Base-by-base conservation (phyloP, 2,888 invertebrate genomes). In the Hylaea fasciaria region DNA sequence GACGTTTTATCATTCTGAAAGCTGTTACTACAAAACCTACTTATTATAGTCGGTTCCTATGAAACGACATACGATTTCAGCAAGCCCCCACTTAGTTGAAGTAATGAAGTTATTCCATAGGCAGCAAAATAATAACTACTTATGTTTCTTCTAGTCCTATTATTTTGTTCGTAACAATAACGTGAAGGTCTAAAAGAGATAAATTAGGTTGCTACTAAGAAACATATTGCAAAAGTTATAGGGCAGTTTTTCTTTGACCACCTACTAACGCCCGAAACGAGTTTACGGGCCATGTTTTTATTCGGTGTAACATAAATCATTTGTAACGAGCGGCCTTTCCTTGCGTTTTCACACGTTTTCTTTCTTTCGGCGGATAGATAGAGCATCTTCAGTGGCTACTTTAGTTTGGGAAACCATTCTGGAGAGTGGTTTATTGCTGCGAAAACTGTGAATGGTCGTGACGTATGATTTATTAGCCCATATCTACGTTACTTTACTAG, bases 321-420 rank as follows among this genome's bases (percentile, higher is more conserved):
- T 68, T 80, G 79, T 86, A 86, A 89, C 87, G 87, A 89, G 81
- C 76, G 70, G 76, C 64, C 76, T 78, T 81, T 84, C 76, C 73
- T 71, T 74, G 78, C 74, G 77, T 83, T 86, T 88, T 87, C 84
- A 81, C 88, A 83, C 86, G 81, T 86, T 86, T 87, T 82, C 82
- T 82, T 81, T 72, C 66, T 71, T 65, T 61, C 47, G 64, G 70
- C 32, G 71, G 29, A 46, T 46, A 1, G 13, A n/a, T 11, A 14
- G 67, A 71, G 73, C 71, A 69, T 69, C 72, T 68, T 65, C 68
- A 64, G 54, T 54, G 46, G 62, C 57, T 52, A 61, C 58, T 78
- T 71, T 43, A 59, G 65, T 63, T 69, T 65, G 68, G 66, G 68
- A 62, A 61, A 68, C 41, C 55, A 56, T 56, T 65, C 16, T 48